Evolutionary conservation across 2,797 vertebrate species (phyloP), one percentile per base, ranked within the genome.

Genomic region (Acipenser ruthenus): DNA sequence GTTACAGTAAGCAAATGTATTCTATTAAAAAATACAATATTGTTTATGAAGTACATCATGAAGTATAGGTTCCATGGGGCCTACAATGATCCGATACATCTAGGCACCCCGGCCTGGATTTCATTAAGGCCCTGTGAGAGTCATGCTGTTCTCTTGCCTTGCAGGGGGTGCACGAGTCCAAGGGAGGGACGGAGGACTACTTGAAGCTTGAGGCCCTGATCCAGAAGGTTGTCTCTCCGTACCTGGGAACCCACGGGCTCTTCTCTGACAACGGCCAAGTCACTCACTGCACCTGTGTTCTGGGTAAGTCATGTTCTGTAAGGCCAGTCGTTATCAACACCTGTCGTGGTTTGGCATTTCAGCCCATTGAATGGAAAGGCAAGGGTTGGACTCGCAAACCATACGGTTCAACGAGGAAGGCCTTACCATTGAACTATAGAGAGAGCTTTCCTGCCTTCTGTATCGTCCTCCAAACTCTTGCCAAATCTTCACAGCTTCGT

Each of bases 151-250:
- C 71, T 58, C 65, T 10, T 75, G n/a, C 80, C 63, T 72, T 78
- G 0, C 86, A 99, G 96, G 93, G 95, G 0, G 95, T 98, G 50
- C 95, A 98, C 0, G 95, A 99, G 75, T 91, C 93, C 0, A 88
- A 91, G 78, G 94, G 94, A 0, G 92, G 93, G 68, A 93, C 90
- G 0, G 91, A 94, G 4, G 93, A 95, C 78, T 99, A 99, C 72
- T 80, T 98, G 71, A 93, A 91, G 66, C 83, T 99, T 76, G 96
- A 99, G 81, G 77, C 83, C 0, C 88, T 99, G 72, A 86, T 98
- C 67, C 94, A 96, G 90, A 98, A 94, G 70, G 94, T 98, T 6
- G 94, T 97, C 64, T 96, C 93, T 8, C 96, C 96, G 0, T 99
- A 98, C 81, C 79, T 99, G 71, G 93, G 95, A 50, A 98, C 94